Evolutionary conservation across 2,113 vertebrate genomes (phyloP).

Genomic region (Lepisosteus osseus): DNA sequence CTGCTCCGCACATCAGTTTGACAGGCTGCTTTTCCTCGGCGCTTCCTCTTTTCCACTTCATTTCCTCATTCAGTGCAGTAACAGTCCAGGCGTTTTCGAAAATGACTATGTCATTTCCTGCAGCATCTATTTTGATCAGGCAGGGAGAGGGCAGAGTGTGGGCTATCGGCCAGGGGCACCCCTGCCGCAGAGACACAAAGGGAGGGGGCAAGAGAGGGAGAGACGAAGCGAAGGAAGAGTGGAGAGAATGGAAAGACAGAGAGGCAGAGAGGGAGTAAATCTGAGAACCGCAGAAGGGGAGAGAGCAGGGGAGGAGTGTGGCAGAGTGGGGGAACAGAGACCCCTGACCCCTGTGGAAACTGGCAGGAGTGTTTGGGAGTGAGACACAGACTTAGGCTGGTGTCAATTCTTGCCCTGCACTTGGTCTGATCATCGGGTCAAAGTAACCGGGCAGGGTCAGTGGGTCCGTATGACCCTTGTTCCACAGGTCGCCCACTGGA

Average conservation of each 20-base stretch:
- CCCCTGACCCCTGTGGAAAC: too few relatives aligned
- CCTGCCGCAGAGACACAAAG: too few relatives aligned
- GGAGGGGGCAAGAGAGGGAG: neutral
- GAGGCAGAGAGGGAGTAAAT: neutral
- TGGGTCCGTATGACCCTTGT: too few relatives aligned
- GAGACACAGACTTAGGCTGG: too few relatives aligned
- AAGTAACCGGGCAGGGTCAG: too few relatives aligned
- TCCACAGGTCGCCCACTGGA: too few relatives aligned
- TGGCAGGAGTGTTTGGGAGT: too few relatives aligned
- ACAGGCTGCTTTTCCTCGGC: neutral
- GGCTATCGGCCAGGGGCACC: too few relatives aligned
- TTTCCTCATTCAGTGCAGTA: neutral
- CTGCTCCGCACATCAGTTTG: neutral
- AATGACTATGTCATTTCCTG: conserved; percentile 8
- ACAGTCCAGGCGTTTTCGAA: neutral
- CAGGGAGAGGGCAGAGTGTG: neutral
- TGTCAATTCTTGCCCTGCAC: too few relatives aligned
- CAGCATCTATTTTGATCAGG: neutral
- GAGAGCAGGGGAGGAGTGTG: neutral
- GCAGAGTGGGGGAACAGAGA: neutral
- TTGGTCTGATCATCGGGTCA: too few relatives aligned
- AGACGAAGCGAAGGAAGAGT: neutral
- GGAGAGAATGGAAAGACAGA: neutral
- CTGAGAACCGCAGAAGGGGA: neutral
- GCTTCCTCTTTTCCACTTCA: neutral